Conservation (phyloP, 2,888 invertebrate genomes). For the Teleiodes luculella region DNA sequence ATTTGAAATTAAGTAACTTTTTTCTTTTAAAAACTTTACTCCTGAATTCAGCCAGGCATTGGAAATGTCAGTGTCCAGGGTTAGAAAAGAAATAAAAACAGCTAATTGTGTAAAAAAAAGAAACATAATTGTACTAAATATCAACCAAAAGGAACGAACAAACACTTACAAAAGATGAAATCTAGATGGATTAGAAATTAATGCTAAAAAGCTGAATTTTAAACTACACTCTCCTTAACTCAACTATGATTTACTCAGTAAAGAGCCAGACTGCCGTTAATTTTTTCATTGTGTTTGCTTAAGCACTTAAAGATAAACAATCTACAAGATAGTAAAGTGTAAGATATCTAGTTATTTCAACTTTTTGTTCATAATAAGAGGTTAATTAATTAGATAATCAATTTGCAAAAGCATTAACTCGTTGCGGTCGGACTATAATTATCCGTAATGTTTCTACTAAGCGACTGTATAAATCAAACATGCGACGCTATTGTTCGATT, state of each 20-base stretch:
- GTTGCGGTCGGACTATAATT: constrained; percentile 64
- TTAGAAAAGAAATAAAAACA: too few relatives aligned
- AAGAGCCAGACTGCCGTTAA: neutral
- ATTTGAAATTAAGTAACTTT: constrained; percentile 39
- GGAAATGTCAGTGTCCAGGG: too few relatives aligned
- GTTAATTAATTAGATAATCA: constrained; percentile 16
- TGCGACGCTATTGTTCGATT: constrained; percentile 78
- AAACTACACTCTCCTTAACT: too few relatives aligned
- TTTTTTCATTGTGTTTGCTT: neutral
- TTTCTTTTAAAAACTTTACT: neutral
- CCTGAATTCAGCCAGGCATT: neutral
- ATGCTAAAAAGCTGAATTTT: too few relatives aligned
- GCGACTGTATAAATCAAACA: constrained; percentile 79
- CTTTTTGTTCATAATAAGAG: neutral
- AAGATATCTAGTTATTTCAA: constrained; percentile 1
- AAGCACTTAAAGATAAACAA: neutral
- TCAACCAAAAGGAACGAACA: too few relatives aligned
- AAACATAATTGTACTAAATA: too few relatives aligned
- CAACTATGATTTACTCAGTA: neutral
- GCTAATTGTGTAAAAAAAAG: too few relatives aligned
- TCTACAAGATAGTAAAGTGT: neutral
- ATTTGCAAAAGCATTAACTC: constrained; percentile 53
- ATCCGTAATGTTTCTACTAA: constrained; percentile 78
- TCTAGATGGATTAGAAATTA: too few relatives aligned
- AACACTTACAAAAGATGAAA: too few relatives aligned